Evolutionary conservation across 2,113 vertebrate species (phyloP), one percentile per base, ranked within the genome.

Genomic region (Passer montanus): DNA sequence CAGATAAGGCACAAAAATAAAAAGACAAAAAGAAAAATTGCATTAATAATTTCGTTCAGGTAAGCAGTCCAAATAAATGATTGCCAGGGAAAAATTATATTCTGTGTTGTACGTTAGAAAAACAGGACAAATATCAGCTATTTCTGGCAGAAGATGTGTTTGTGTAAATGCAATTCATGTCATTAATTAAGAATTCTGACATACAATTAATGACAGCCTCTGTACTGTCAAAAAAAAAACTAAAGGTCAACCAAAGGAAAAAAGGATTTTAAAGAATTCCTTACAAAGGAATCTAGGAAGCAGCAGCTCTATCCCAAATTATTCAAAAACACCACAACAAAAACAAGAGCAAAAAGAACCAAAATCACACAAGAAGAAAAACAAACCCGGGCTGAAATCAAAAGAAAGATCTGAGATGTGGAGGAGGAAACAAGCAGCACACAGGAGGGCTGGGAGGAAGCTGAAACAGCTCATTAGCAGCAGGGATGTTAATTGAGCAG

Each of bases 381-480:
- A 35, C 21, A 39, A 60, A 13, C 22, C 44, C 69, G 74, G 28
- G 37, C 66, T 1, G 1, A 82, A 94, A 88, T 70, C 47, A 62
- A 66, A 90, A 82, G 44, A 35, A 43, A 76, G 56, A 67, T 75
- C 26, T 62, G 64, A 93, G 75, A 50, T 22, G 41, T 1, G 0
- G 41, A 90, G 46, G 33, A 86, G 56, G 39, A 87, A 84, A 31
- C 59, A 62, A 91, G 89, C 70, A 75, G 82, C 50, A 37, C 37
- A 52, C n/a, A 37, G 67, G 49, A 87, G 67, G 79, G 62, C 22
- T 59, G 58, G 67, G 47, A 89, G 37, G 77, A 93, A 72, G 77
- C 69, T 93, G 24, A 62, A 47, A 26, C 2, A 18, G 33, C 49
- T 86, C 41, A 89, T 78, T 67, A 94, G 55, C 44, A 95, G 66